Evolutionary conservation across 1,140 invertebrate genomes (phyloP).

Genomic region (Formica selysi): DNA sequence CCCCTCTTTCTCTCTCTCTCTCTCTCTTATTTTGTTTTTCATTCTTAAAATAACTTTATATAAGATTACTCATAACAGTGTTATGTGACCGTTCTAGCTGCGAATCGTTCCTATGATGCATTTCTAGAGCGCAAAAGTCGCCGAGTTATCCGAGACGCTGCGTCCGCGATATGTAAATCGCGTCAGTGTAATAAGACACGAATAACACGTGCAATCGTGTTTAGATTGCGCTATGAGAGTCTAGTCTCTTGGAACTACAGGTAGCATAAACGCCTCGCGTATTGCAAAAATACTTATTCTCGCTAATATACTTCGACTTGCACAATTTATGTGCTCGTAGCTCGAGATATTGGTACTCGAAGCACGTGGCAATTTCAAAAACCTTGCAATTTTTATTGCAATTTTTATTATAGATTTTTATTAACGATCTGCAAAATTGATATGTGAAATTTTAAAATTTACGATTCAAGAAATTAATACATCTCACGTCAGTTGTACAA

Average conservation of each 20-base stretch:
- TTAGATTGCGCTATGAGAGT: slow-evolving; percentile 31
- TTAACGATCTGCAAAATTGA: neutral
- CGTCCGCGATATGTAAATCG: slow-evolving; percentile 51
- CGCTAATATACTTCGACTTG: neutral
- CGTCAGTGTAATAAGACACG: slow-evolving; percentile 47
- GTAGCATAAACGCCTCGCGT: neutral
- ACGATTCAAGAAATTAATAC: neutral
- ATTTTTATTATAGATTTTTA: neutral
- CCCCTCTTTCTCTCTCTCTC: neutral
- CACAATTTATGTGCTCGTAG: neutral
- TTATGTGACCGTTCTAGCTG: neutral
- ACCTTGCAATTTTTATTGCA: neutral
- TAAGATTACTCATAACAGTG: neutral
- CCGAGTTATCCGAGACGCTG: slow-evolving; percentile 23
- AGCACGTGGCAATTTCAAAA: neutral
- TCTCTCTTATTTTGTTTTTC: neutral
- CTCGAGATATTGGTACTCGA: neutral
- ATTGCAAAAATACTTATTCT: slow-evolving; percentile 2
- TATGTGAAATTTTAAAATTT: neutral
- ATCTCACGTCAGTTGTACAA: neutral
- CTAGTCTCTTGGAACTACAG: slow-evolving; percentile 13
- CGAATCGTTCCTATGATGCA: slow-evolving; percentile 26
- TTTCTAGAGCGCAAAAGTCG: slow-evolving; percentile 24
- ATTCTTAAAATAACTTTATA: neutral
- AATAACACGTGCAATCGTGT: slow-evolving; percentile 49